Conservation (phyloP, 2,888 invertebrate genomes). For the Pammene aurita region DNA sequence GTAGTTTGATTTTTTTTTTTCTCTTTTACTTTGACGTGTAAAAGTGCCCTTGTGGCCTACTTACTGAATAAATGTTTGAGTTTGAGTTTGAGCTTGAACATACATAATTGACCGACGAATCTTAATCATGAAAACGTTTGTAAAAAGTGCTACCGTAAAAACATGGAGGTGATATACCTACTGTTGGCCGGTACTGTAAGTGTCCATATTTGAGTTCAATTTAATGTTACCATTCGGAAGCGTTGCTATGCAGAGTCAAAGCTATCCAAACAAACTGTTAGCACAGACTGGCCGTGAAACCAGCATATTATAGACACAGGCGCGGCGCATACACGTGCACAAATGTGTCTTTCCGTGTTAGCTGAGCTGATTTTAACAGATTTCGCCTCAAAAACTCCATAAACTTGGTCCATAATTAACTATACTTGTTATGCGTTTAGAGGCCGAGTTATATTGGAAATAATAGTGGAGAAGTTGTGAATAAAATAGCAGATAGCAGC, state of each 20-base stretch:
- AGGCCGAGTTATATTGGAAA: neutral
- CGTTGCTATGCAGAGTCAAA: neutral
- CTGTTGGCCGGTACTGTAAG: no score
- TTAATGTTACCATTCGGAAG: neutral
- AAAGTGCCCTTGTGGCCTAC: no score
- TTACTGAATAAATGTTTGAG: no score
- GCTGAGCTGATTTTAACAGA: neutral
- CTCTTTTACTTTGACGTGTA: no score
- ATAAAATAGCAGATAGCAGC: slow-evolving; percentile 13
- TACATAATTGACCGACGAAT: no score
- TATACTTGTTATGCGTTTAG: neutral
- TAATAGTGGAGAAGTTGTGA: neutral
- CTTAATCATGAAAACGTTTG: no score
- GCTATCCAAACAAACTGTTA: slow-evolving; percentile 6
- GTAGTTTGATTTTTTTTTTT: no score
- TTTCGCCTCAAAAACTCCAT: neutral
- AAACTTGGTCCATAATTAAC: neutral
- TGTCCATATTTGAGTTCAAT: neutral
- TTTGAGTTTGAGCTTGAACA: no score
- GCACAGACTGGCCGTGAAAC: slow-evolving; percentile 8
- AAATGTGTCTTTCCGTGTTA: slow-evolving; percentile 4
- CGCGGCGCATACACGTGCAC: neutral
- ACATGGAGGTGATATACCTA: no score
- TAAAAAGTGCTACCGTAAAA: no score
- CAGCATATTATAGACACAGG: neutral